Conservation (phyloP, 1,140 invertebrate species). For the Monomorium pharaonis region DNA sequence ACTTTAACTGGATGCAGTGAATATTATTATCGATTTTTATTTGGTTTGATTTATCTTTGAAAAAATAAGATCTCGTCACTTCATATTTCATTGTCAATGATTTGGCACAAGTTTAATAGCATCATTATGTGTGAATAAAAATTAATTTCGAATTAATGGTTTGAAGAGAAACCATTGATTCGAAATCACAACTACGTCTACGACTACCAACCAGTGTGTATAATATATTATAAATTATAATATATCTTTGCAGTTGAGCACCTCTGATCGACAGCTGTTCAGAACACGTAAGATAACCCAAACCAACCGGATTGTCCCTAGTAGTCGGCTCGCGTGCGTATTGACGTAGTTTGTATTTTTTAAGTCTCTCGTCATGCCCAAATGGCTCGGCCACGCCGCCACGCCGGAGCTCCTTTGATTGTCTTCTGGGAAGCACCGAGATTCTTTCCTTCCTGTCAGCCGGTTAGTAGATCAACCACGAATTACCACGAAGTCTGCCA, state of each 20-base stretch:
- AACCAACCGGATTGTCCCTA: slow-evolving; percentile 48
- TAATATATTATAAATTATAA: neutral
- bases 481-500: slow-evolving; percentile 72
- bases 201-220: too few relatives aligned
- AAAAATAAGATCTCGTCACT: neutral
- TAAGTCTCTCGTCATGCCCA: slow-evolving; percentile 73
- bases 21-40: neutral
- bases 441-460: slow-evolving; percentile 74
- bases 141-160: neutral
- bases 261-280: slow-evolving; percentile 81
- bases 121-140: neutral
- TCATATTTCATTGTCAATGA: neutral
- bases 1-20: neutral
- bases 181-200: too few relatives aligned
- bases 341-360: slow-evolving; percentile 74
- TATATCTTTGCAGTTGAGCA: slow-evolving; percentile 74
- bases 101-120: neutral
- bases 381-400: slow-evolving; percentile 64
- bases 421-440: slow-evolving; percentile 80
- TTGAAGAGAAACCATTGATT: too few relatives aligned
- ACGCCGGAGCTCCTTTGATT: slow-evolving; percentile 77
- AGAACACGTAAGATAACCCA: slow-evolving; percentile 78
- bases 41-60: neutral
- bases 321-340: slow-evolving; percentile 72
- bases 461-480: slow-evolving; percentile 74